phyloP scores from a whole-genome alignment of 35 echinoderm and acorn worm genomes.

The Apostichopus japonicus region DNA sequence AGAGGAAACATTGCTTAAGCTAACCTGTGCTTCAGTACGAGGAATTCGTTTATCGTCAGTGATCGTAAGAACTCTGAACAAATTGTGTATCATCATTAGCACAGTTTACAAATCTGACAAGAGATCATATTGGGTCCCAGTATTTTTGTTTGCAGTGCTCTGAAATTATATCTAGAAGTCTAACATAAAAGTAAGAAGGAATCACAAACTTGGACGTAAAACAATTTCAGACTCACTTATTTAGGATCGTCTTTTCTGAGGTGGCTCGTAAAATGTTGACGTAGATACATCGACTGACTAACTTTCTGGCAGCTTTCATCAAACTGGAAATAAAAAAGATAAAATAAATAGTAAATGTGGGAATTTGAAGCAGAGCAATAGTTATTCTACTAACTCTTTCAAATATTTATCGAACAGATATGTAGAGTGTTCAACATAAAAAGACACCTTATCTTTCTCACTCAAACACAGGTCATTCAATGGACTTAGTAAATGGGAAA shows the following conservation, averaged over 20 bases:
- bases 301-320: slow-evolving; percentile 89
- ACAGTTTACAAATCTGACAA: neutral
- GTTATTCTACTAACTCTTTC: neutral
- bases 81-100: neutral
- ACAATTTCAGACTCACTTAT: slow-evolving; percentile 71
- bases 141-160: too few relatives aligned
- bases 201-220: too few relatives aligned
- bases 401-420: neutral
- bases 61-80: neutral
- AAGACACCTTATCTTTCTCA: too few relatives aligned
- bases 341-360: too few relatives aligned
- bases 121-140: too few relatives aligned
- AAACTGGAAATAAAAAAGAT: slow-evolving; percentile 60
- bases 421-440: neutral
- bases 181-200: too few relatives aligned
- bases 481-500: too few relatives aligned
- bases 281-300: slow-evolving; percentile 92
- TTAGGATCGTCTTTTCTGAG: slow-evolving; percentile 40
- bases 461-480: too few relatives aligned
- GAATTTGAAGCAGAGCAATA: neutral
- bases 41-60: slow-evolving; percentile 36
- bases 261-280: slow-evolving; percentile 85
- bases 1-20: too few relatives aligned
- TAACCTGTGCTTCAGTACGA: slow-evolving; percentile 36
- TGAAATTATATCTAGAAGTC: too few relatives aligned